These are phyloP conservation scores for Linyphia triangularis DNA, from an alignment of 2,888 invertebrate genomes.

Conservation along the genomic window DNA sequence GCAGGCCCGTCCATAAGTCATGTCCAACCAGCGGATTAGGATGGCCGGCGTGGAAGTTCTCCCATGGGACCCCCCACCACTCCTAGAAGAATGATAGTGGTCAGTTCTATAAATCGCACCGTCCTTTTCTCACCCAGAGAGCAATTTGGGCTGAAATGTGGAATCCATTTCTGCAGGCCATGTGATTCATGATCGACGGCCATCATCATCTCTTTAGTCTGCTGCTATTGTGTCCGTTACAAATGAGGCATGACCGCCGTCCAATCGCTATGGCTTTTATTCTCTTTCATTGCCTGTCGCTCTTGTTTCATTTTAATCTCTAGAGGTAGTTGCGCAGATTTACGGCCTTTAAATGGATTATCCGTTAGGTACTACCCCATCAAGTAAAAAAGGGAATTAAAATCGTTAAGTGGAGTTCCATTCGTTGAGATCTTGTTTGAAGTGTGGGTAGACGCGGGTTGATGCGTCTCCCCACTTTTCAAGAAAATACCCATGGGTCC, in stretches of 20 bases:
- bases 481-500: too few relatives aligned
- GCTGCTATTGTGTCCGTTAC: constrained; percentile 62
- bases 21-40: constrained; percentile 49
- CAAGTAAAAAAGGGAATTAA: too few relatives aligned
- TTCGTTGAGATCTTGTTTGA: too few relatives aligned
- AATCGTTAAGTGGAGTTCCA: too few relatives aligned
- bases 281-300: constrained; percentile 3
- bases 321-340: too few relatives aligned
- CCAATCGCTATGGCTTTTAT: constrained; percentile 43
- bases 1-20: constrained; percentile 31
- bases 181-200: constrained; percentile 64
- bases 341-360: too few relatives aligned
- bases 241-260: constrained; percentile 61
- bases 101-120: constrained; percentile 59
- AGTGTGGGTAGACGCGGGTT: too few relatives aligned
- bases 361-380: too few relatives aligned
- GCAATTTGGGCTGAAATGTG: constrained; percentile 71
- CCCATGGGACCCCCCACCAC: constrained; percentile 5
- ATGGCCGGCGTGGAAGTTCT: background rate
- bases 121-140: constrained; percentile 70
- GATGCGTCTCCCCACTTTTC: too few relatives aligned
- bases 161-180: constrained; percentile 66
- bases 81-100: constrained; percentile 57
- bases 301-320: background rate
- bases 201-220: constrained; percentile 64